Base-by-base conservation (phyloP, 2,797 vertebrate species). In the Anguilla anguilla region DNA sequence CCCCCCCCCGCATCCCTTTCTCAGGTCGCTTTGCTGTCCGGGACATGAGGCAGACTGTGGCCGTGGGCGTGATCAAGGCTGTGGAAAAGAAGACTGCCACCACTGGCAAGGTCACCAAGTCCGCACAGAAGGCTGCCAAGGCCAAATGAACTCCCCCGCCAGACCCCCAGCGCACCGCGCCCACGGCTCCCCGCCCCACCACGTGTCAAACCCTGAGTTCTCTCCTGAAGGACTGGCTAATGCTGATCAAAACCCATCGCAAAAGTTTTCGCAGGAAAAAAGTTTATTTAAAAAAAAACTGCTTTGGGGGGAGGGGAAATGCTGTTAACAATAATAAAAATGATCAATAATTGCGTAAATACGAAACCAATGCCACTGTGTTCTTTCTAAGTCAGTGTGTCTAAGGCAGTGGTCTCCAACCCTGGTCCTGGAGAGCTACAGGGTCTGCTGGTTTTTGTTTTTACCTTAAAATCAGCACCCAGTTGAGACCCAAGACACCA, bases 11-110 rank as follows among this genome's bases (percentile, higher is more conserved):
- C n/a, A 88, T 79, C 59, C 83, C 85, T 77, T 53, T 51, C 39
- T 6, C 91, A 96, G 96, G 96, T 88, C 94, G 93, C 35, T 96
- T 96, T 25, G 95, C 95, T 10, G 95, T 96, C 69, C 94, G 94
- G 83, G 96, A 96, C 93, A 96, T 96, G 96, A 96, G 96, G 93
- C 96, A 97, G 94, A 97, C 96, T 0, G 96, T 97, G 72, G 96
- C 96, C 19, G 96, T 96, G 10, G 96, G 96, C 0, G 96, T 97
- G 85, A 96, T 96, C 92, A 97, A 96, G 93, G 89, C 90, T 0
- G 93, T 96, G 0, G 94, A 95, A 22, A 96, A 96, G 93, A 96
- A 96, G 88, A 25, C 22, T 0, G 5, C 91, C 57, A 6, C 82
- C 0, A 84, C 89, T 39, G 96, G 94, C 59, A 96, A 96, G 92